These are phyloP conservation scores for Baronia brevicornis DNA, from an alignment of 2,888 invertebrate species.

Conservation along the genomic window DNA sequence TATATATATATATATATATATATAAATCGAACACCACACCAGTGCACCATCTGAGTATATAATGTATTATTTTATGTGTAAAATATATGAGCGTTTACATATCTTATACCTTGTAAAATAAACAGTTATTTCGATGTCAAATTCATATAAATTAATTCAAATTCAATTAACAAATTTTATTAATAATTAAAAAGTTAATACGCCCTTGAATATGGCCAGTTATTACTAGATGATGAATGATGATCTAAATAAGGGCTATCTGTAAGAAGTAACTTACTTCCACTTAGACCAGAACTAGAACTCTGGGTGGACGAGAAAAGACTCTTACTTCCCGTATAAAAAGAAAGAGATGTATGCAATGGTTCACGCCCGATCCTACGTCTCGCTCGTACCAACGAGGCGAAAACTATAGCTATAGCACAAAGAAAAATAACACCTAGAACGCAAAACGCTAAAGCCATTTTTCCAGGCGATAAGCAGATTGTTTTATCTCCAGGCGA, in stretches of 20 bases:
- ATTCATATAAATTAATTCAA: neutral
- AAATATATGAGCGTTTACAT: no score
- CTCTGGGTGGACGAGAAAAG: conserved; percentile 77
- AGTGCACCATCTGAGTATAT: no score
- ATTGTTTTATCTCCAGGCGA: conserved; percentile 78
- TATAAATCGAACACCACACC: no score
- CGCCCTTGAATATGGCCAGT: conserved; percentile 70
- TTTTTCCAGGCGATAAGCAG: conserved; percentile 84
- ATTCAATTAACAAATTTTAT: neutral
- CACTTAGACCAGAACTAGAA: conserved; percentile 75
- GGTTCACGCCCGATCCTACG: conserved; percentile 65
- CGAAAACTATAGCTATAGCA: conserved; percentile 81
- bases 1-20: no score
- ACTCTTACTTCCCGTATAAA: conserved; percentile 77
- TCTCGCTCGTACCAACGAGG: conserved; percentile 78
- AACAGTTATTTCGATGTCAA: no score
- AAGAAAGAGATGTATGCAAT: conserved; percentile 68
- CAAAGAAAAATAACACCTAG: conserved; percentile 82
- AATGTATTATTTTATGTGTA: no score
- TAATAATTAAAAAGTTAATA: conserved; percentile 18
- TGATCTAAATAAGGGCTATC: conserved; percentile 78
- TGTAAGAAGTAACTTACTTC: conserved; percentile 76
- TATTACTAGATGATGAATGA: conserved; percentile 68
- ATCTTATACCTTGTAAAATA: no score
- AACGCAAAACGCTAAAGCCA: conserved; percentile 84